These are phyloP conservation scores for Atta colombica DNA, from an alignment of 1,140 invertebrate genomes.

Conservation along the genomic window DNA sequence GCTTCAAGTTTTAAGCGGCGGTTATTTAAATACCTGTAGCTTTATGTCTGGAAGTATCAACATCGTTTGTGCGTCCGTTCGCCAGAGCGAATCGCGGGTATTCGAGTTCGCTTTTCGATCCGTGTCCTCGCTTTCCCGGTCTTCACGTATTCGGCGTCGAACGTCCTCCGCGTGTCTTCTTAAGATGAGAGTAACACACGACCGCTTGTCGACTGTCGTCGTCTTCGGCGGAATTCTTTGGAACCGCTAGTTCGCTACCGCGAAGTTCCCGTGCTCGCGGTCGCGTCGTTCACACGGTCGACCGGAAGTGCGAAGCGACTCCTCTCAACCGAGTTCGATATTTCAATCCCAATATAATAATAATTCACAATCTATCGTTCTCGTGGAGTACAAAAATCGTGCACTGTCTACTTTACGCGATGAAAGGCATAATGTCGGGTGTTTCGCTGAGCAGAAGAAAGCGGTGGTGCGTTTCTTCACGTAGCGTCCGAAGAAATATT, in stretches of 20 bases:
- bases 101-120: slow-evolving; percentile 68
- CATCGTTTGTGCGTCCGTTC: slow-evolving; percentile 75
- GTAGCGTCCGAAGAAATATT: background rate
- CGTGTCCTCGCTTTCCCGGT: slow-evolving; percentile 61
- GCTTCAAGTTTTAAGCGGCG: background rate
- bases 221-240: slow-evolving; percentile 20
- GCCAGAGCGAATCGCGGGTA: slow-evolving; percentile 55
- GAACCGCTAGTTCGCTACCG: background rate
- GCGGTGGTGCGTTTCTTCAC: slow-evolving; percentile 8
- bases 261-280: slow-evolving; percentile 38
- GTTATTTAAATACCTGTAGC: slow-evolving; percentile 79
- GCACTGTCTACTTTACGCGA: background rate
- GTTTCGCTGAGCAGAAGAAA: slow-evolving; percentile 18
- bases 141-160: background rate
- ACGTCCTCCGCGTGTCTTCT: background rate
- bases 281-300: slow-evolving; percentile 62
- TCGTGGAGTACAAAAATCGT: background rate
- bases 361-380: background rate
- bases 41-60: slow-evolving; percentile 84
- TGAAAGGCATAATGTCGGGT: background rate
- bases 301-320: slow-evolving; percentile 42
- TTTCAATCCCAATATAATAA: background rate
- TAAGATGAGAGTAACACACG: background rate
- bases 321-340: slow-evolving; percentile 25
- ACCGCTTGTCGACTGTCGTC: background rate